Percentiles rank a stretch among this genome's conserved stretches.
phyloP scores from a whole-genome alignment of 2,797 vertebrate genomes.

The Lacerta bilineata region DNA sequence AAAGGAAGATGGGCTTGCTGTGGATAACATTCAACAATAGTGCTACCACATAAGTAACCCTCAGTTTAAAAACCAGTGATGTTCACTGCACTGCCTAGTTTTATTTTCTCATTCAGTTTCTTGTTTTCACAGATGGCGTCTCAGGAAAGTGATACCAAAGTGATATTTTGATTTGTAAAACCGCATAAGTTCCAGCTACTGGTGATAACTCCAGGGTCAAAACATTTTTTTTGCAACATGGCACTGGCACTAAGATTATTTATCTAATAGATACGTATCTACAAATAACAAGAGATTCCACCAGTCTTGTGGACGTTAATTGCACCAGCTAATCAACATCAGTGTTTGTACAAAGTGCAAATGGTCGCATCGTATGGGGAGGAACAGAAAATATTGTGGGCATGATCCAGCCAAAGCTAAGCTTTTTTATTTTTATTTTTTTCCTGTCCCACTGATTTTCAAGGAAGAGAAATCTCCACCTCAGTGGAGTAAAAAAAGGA shows the following conservation, averaged over 20 bases:
- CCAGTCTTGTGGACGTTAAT: not conserved
- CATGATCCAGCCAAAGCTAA: constrained; percentile 13
- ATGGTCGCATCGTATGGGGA: not conserved
- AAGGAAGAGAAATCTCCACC: not conserved
- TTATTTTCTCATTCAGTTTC: constrained; percentile 28
- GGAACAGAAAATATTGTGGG: not conserved
- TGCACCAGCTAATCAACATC: constrained; percentile 2
- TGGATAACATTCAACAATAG: not conserved
- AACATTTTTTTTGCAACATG: constrained; percentile 16
- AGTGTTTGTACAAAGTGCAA: constrained; percentile 7
- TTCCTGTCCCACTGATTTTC: not conserved
- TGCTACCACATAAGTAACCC: not conserved
- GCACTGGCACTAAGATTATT: constrained; percentile 20
- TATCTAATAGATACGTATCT: constrained; percentile 28
- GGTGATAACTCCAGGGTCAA: constrained; percentile 40
- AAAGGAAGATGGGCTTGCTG: not conserved
- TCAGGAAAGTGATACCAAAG: constrained; percentile 32
- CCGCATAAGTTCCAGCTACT: constrained; percentile 42
- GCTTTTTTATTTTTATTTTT: not conserved
- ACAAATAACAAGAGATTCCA: not conserved
- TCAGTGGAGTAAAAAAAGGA: not conserved
- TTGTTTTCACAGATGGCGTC: constrained; percentile 45
- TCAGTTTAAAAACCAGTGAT: not conserved
- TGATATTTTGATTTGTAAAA: constrained; percentile 45
- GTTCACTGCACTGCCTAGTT: constrained; percentile 30